A percentile compares a stretch with the other conserved stretches of the same genome.
phyloP scores from a whole-genome alignment of 1,140 invertebrate species.

The Ceratosolen solmsi region DNA sequence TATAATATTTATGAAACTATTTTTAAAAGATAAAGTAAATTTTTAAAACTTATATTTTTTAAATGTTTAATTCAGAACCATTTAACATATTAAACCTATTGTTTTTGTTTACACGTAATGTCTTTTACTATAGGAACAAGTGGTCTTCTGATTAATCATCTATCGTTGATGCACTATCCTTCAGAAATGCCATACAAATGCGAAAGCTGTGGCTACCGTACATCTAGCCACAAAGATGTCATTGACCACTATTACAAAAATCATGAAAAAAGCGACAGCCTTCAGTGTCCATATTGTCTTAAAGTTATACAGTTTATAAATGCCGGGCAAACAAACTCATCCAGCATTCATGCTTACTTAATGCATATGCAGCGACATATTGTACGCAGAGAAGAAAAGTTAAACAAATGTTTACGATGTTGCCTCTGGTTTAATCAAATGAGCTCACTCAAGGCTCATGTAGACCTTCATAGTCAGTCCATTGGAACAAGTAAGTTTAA shows the following conservation, averaged over 20 bases:
- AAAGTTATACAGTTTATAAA: conserved; percentile 72
- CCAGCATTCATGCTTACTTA: conserved; percentile 67
- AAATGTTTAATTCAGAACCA: too few relatives aligned
- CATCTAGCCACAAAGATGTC: conserved; percentile 82
- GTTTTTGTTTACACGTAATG: too few relatives aligned
- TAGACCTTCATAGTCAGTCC: conserved; percentile 64
- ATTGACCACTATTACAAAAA: conserved; percentile 82
- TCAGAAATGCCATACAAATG: conserved; percentile 87
- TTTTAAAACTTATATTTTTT: too few relatives aligned
- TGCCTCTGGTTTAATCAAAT: conserved; percentile 82
- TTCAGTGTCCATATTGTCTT: conserved; percentile 84
- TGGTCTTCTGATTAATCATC: conserved; percentile 80
- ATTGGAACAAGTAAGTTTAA: conserved; percentile 57
- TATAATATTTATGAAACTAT: too few relatives aligned
- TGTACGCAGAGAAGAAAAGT: conserved; percentile 73
- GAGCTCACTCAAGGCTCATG: conserved; percentile 72
- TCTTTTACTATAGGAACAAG: conserved; percentile 56
- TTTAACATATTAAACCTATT: too few relatives aligned
- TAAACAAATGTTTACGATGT: conserved; percentile 80
- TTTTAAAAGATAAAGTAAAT: too few relatives aligned
- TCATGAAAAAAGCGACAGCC: conserved; percentile 77
- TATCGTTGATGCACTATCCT: conserved; percentile 83
- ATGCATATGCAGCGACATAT: conserved; percentile 71
- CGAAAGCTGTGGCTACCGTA: conserved; percentile 81
- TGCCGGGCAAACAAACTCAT: conserved; percentile 47